These are phyloP conservation scores for Martes martes DNA, from an alignment of 2,113 vertebrate species.

Conservation along the genomic window DNA sequence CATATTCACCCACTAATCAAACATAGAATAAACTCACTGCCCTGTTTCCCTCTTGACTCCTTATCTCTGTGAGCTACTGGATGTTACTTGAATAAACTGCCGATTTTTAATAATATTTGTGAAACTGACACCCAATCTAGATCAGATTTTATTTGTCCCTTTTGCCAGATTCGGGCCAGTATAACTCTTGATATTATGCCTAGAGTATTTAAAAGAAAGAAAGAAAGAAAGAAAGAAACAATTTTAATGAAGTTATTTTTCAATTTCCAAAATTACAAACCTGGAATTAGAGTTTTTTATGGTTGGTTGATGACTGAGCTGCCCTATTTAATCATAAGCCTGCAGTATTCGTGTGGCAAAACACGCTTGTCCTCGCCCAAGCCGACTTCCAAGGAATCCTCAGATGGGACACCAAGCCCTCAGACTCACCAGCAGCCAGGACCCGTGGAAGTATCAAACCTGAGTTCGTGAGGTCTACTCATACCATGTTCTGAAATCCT, in stretches of 20 bases:
- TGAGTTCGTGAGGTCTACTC: neutral
- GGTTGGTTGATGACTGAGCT: neutral
- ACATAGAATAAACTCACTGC: neutral
- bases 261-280: neutral
- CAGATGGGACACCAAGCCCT: neutral
- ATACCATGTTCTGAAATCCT: no score
- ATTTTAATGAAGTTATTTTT: neutral
- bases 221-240: no score
- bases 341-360: rapidly evolving
- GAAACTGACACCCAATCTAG: neutral
- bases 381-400: neutral
- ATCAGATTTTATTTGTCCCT: neutral
- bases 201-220: neutral
- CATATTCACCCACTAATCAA: neutral
- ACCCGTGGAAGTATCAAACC: rapidly evolving
- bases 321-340: neutral
- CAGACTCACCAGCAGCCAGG: no score
- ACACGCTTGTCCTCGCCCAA: rapidly evolving
- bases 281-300: neutral
- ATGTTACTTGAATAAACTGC: neutral
- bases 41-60: neutral
- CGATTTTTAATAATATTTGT: neutral
- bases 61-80: neutral
- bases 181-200: neutral
- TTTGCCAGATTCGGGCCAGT: neutral